Conservation (phyloP, 2,797 vertebrate species). For the Dipus sagitta region DNA sequence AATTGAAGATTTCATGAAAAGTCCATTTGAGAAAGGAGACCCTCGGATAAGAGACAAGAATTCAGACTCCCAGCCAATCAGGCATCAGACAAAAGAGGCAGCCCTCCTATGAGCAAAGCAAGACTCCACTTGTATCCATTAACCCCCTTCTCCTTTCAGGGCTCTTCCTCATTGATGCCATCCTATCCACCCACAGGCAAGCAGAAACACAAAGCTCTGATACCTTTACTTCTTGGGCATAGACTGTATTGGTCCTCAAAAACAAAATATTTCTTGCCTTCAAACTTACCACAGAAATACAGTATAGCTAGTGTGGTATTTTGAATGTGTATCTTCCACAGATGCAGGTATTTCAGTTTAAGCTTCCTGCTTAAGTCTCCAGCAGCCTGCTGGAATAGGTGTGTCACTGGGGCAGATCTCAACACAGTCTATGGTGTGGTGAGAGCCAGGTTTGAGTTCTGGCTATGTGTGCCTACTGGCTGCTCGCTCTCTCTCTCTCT, state of each 20-base stretch:
- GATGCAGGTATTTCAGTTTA: too few species aligned
- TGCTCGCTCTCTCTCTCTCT: too few species aligned
- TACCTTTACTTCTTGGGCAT: not conserved
- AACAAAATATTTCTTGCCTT: not conserved
- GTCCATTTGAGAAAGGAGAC: not conserved
- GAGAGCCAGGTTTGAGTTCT: too few species aligned
- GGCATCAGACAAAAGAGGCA: not conserved
- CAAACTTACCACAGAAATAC: not conserved
- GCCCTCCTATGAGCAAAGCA: too few species aligned
- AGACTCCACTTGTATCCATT: not conserved
- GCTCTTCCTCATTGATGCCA: not conserved
- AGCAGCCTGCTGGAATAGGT: too few species aligned
- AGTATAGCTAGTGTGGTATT: too few species aligned
- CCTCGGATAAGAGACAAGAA: not conserved
- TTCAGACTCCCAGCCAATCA: not conserved
- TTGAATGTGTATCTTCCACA: too few species aligned
- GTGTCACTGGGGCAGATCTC: too few species aligned
- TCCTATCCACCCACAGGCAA: slow-evolving; percentile 2
- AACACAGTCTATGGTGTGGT: too few species aligned
- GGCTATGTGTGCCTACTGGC: too few species aligned
- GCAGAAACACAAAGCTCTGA: slow-evolving; percentile 40
- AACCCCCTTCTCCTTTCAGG: not conserved
- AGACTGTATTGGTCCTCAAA: not conserved
- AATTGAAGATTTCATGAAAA: slow-evolving; percentile 12
- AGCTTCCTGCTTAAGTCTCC: too few species aligned